These are phyloP conservation scores for Oreochromis niloticus DNA, from an alignment of 2,113 vertebrate genomes.

Conservation along the genomic window DNA sequence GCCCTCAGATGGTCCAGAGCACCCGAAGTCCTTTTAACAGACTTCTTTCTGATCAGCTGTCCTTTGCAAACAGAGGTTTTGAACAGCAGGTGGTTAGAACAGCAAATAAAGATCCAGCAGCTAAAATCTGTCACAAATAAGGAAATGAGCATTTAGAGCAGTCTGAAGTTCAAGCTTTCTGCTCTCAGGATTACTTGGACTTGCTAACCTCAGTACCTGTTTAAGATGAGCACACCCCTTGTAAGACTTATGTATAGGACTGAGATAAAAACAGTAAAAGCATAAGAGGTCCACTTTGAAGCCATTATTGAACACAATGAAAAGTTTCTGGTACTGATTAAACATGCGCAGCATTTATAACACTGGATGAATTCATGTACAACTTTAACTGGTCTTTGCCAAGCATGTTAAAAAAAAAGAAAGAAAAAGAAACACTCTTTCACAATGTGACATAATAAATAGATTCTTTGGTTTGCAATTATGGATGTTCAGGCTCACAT, in stretches of 20 bases:
- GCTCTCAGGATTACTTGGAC: not conserved
- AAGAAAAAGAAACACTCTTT: not conserved
- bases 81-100: not conserved
- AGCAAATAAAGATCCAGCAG: not conserved
- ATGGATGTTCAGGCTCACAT: not conserved
- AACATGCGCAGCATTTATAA: conserved; percentile 8
- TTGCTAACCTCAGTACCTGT: not conserved
- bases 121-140: not conserved
- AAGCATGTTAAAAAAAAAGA: not conserved
- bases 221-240: not conserved
- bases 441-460: conserved; percentile 2
- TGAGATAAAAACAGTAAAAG: not conserved
- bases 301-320: not conserved
- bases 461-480: conserved; percentile 29
- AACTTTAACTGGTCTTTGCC: not conserved
- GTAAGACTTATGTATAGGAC: not conserved
- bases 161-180: not conserved
- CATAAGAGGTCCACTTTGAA: not conserved
- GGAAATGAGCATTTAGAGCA: not conserved
- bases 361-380: not conserved
- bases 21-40: not conserved
- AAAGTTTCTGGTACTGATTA: not conserved
- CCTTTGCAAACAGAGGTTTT: not conserved
- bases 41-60: not conserved
- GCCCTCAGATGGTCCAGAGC: not conserved